Base-by-base conservation (phyloP, 2,888 invertebrate genomes). In the Diloba caeruleocephala region DNA sequence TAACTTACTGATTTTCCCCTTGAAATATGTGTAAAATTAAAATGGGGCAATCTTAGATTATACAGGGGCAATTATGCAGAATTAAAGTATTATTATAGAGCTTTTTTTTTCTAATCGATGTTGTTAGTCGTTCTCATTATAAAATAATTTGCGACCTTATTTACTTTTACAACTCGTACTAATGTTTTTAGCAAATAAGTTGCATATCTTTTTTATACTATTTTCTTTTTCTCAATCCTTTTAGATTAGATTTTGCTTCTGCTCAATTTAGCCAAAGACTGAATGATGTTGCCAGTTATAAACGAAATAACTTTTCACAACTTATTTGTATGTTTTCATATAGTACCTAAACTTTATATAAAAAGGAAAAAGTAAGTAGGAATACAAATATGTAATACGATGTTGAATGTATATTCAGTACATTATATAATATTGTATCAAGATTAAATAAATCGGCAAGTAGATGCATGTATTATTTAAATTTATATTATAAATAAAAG, bases 251-350 rank as follows among this genome's bases (percentile, higher is more conserved):
- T 33, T 64, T 72, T 74, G 73, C 74, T 78, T 82, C 71, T 78
- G 89, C 89, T 90, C 89, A 89, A 89, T 78, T 68, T 82, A 78
- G 84, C 89, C 89, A 90, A 90, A 91, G 91, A 91, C 88, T 87
- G 87, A 87, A 78, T 71, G 74, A 64, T 75, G 72, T 67, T 68
- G 71, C 64, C 59, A 64, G 62, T 68, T 69, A 57, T 49, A 54
- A 57, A 45, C 54, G 31, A 61, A 56, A 61, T 74, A 50, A 48
- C 68, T 45, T 67, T 57, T 44, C 41, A 50, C 57, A 46, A 32
- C 54, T 32, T 53, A 37, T 56, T 58, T 69, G 50, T 68, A 65
- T 59, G 53, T 57, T 57, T 43, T 56, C 38, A 29, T 57, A 36
- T 56, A 36, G 17, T 52, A 15, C 31, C 28, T 34, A 17, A 21